Conservation (phyloP, 2,797 vertebrate genomes). For the Bradypodion ventrale region DNA sequence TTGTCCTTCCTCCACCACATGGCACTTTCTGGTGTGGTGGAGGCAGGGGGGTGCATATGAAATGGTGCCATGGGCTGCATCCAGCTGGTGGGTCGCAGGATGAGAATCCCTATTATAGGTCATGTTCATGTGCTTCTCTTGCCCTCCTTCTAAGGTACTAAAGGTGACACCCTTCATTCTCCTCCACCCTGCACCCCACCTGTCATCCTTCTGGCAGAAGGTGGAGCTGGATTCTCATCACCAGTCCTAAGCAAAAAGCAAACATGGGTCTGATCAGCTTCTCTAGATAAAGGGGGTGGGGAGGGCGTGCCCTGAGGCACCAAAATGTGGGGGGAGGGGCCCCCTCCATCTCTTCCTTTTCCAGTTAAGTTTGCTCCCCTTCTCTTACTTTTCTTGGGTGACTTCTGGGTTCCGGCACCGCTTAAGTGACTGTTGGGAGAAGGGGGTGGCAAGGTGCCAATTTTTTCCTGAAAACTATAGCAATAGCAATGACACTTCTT, state of each 20-base stretch:
- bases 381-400: background rate
- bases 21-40: too few relatives aligned
- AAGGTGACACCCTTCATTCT: background rate
- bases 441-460: background rate
- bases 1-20: too few relatives aligned
- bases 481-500: too few relatives aligned
- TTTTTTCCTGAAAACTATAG: conserved; percentile 46
- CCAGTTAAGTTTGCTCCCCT: background rate
- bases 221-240: background rate
- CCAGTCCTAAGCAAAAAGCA: background rate
- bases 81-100: too few relatives aligned
- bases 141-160: background rate
- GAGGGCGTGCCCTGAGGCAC: background rate
- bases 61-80: too few relatives aligned
- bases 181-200: too few relatives aligned
- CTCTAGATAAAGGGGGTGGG: too few relatives aligned
- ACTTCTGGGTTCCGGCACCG: too few relatives aligned
- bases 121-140: background rate
- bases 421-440: background rate
- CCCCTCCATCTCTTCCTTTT: background rate
- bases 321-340: background rate
- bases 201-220: background rate
- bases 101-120: too few relatives aligned
- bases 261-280: background rate
- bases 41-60: too few relatives aligned